Evolutionary conservation across 2,888 invertebrate genomes (phyloP), one percentile per base, ranked within the genome.

Genomic region (Patella ulyssiponensis): DNA sequence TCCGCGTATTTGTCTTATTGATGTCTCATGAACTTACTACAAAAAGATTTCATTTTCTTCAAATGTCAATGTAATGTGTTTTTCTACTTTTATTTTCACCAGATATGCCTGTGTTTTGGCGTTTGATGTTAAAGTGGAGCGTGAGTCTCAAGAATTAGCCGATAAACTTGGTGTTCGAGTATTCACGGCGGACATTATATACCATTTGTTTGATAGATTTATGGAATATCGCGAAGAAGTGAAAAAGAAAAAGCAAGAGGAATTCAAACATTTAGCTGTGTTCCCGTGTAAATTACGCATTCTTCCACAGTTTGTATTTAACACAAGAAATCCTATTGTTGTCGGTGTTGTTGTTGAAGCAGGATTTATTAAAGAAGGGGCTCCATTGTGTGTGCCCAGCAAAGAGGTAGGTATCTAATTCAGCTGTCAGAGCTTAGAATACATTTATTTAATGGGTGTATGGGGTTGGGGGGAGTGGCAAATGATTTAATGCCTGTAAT

Each of bases 61-160:
- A 44, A 9, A 44, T 44, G 9, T 9, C 44, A 44, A 44, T 44
- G 0, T 44, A 9, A 44, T 44, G 44, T 44, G 0, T 64, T 44
- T 69, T 74, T 54, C 14, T 54, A 20, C 11, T 72, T 70, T 51
- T 51, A 71, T 74, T 17, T 69, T 80, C 81, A 88, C 71, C 91
- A 96, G 96, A 92, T 97, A 95, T 92, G 99, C 99, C 74, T 97
- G 97, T 79, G 99, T 99, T 90, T 93, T 99, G 86, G 99, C 99
- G n/a, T 99, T 99, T 91, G 99, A 99, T 92, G 99, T 99, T 27
- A 98, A 98, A 93, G 95, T 99, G 77, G 99, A 99, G 91, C 94
- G 96, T 79, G 99, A 99, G 91, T 99, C 99, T 2, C 99, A 99
- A 93, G 98, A 98, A 89, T 93, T 99, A 92, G 99, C 99, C 0